Base-by-base conservation (phyloP, 2,888 invertebrate species). In the Vannuccia rotundouncinata region DNA sequence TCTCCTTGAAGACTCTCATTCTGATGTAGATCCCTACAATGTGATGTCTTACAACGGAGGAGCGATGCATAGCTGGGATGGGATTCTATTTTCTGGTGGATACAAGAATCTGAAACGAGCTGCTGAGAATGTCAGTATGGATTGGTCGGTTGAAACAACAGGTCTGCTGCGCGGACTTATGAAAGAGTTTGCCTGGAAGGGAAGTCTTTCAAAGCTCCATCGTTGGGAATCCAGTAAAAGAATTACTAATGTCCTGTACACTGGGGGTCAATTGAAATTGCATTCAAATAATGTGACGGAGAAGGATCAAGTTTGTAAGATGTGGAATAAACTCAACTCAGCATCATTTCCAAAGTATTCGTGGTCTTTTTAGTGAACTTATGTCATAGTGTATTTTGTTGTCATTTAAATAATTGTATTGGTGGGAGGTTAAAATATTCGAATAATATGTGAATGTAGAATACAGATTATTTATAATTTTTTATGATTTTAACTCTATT, bases 21-120 rank as follows among this genome's bases (percentile, higher is more conserved):
- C 30, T 31, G 25, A 13, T n/a, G 5, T 77, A 25, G 77, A 77
- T 77, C 59, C 30, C 27, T 77, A 30, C 31, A 25, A 77, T 45
- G 13, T 77, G 17, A 77, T 31, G 45, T 77, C 27, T 31, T 77
- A 17, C 2, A 77, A 31, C n/a, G 27, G 31, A 31, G 31, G 31
- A 1, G 77, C 77, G 31, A 45, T 59, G 45, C 59, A 77, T 77
- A 31, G 45, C 22, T 77, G 77, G 77, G 77, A 77, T 25, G 45
- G 28, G 27, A 77, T 77, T 1, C 77, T 77, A 13, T 77, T 30
- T 77, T 45, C 31, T 45, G 45, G 45, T 30, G 77, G 77, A 1
- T 77, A 77, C 25, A 30, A 77, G 31, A 77, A 2, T n/a, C 77
- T 45, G 10, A 45, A 5, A 17, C 45, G 17, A 13, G 17, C 45